A percentile compares a stretch with the other conserved stretches of the same genome.
phyloP scores from a whole-genome alignment of 2,888 invertebrate species.

The Pardosa pseudoannulata region DNA sequence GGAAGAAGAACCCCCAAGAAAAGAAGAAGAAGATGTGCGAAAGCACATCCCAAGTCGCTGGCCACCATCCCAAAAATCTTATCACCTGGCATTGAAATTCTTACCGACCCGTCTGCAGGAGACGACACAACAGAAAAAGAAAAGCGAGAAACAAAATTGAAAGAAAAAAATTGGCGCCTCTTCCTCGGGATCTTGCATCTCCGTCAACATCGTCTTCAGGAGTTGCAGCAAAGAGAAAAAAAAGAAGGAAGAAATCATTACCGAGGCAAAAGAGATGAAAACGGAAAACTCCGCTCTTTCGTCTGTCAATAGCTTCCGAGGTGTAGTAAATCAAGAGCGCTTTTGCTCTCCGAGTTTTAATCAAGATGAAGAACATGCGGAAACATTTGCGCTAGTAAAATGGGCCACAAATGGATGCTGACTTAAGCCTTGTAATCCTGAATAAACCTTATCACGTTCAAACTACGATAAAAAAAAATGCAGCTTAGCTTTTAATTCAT shows the following conservation, averaged over 20 bases:
- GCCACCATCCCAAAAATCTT: constrained; percentile 60
- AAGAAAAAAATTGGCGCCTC: constrained; percentile 45
- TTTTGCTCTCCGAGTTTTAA: not conserved
- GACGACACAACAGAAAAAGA: constrained; percentile 19
- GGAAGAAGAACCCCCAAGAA: not conserved
- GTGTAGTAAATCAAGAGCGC: not conserved
- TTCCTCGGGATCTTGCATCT: constrained; percentile 35
- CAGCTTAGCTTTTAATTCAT: too few species aligned
- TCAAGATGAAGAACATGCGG: not conserved
- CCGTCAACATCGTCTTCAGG: constrained; percentile 48
- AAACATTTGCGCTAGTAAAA: too few species aligned
- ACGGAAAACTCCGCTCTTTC: not conserved
- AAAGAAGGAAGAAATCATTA: not conserved
- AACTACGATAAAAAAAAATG: too few species aligned
- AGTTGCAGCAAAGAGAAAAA: constrained; percentile 32
- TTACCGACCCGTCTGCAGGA: constrained; percentile 15
- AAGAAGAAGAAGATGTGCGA: constrained; percentile 21
- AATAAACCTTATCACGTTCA: too few species aligned
- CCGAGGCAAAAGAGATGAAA: constrained; percentile 3
- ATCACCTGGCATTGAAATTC: constrained; percentile 71
- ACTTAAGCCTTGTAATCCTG: too few species aligned
- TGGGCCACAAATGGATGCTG: too few species aligned
- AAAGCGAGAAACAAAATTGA: not conserved
- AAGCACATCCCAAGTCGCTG: constrained; percentile 36
- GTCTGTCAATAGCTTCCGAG: not conserved